Conservation (phyloP, 2,888 invertebrate species). For the Hyles lineata region DNA sequence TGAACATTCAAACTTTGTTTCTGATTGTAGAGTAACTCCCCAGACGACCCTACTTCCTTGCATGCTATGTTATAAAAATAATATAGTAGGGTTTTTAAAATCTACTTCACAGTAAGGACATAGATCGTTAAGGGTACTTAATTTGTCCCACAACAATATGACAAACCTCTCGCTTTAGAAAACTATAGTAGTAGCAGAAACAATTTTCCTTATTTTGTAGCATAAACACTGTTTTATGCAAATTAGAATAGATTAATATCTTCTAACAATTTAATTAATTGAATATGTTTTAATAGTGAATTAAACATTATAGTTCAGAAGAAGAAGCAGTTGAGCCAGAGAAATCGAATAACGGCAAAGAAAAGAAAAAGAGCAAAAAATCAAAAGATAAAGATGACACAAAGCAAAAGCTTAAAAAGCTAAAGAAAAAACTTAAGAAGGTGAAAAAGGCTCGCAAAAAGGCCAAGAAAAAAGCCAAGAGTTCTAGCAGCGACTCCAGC, state of each 20-base stretch:
- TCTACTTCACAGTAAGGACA: too few relatives aligned
- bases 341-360: conserved; percentile 65
- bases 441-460: conserved; percentile 83
- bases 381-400: conserved; percentile 78
- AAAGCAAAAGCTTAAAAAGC: conserved; percentile 84
- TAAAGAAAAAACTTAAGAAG: conserved; percentile 81
- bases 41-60: too few relatives aligned
- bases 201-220: too few relatives aligned
- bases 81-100: too few relatives aligned
- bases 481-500: conserved; percentile 71
- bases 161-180: not conserved
- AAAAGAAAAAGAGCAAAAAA: conserved; percentile 78
- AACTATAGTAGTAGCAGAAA: too few relatives aligned
- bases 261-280: not conserved
- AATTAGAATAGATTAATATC: too few relatives aligned
- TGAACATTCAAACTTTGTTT: too few relatives aligned
- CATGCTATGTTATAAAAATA: too few relatives aligned
- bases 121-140: too few relatives aligned
- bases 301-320: conserved; percentile 63
- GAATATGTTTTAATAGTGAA: not conserved
- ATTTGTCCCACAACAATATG: too few relatives aligned
- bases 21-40: too few relatives aligned
- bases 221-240: too few relatives aligned
- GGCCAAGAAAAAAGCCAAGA: conserved; percentile 74
- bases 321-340: conserved; percentile 72